Conservation (phyloP, 2,113 vertebrate genomes). For the Vidua chalybeata region DNA sequence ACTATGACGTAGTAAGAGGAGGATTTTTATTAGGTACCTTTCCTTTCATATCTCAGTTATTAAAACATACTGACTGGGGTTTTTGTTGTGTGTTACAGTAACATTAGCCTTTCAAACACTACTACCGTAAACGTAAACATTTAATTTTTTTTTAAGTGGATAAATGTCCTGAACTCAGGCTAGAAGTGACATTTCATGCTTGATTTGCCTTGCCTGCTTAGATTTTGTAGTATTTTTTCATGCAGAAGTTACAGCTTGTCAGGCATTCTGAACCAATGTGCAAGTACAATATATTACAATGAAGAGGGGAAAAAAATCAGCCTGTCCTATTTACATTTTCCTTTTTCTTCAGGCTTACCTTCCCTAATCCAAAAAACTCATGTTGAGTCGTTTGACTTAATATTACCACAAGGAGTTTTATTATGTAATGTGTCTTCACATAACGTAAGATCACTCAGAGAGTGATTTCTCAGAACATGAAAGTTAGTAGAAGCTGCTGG, state of each 20-base stretch:
- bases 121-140: background rate
- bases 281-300: background rate
- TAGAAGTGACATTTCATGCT: background rate
- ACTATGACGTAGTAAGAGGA: background rate
- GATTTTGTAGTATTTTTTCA: background rate
- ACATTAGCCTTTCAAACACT: background rate
- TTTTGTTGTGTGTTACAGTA: background rate
- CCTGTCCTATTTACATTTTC: background rate
- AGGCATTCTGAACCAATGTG: background rate
- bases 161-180: background rate
- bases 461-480: background rate
- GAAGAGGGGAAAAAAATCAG: background rate
- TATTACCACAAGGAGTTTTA: background rate
- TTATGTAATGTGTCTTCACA: background rate
- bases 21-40: background rate
- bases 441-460: background rate
- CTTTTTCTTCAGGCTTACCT: background rate
- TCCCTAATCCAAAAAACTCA: background rate
- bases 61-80: background rate
- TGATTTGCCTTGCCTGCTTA: background rate
- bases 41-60: background rate
- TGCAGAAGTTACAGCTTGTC: background rate
- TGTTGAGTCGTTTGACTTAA: background rate
- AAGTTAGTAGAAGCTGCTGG: background rate
- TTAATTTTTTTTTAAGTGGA: background rate